Conservation (phyloP, 2,888 invertebrate genomes). For the Xanthia icteritia region DNA sequence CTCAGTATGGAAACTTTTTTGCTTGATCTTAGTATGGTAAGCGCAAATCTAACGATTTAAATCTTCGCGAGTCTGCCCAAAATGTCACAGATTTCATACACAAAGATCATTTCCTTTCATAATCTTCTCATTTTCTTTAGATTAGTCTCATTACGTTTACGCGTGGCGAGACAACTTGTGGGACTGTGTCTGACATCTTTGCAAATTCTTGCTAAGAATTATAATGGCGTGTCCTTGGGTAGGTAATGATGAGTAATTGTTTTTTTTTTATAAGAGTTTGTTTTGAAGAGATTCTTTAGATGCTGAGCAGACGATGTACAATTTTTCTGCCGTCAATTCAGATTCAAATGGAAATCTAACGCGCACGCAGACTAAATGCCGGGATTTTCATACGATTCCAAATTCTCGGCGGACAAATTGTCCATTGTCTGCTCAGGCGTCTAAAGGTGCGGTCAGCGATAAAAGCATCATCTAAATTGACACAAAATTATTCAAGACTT, state of each 20-base stretch:
- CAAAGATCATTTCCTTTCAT: neutral
- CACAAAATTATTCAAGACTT: neutral
- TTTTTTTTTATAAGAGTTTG: neutral
- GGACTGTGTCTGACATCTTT: neutral
- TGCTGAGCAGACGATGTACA: too few species aligned
- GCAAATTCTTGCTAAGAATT: neutral
- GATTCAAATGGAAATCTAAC: too few species aligned
- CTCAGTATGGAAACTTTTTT: neutral
- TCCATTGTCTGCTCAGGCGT: too few species aligned
- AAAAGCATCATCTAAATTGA: neutral
- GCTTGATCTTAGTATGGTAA: neutral
- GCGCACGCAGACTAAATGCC: too few species aligned
- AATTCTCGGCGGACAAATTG: too few species aligned
- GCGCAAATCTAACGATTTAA: neutral
- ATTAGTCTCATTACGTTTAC: constrained; percentile 21
- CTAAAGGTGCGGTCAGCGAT: too few species aligned
- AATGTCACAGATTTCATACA: neutral
- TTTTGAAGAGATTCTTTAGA: too few species aligned
- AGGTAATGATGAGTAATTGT: neutral
- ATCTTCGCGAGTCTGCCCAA: neutral
- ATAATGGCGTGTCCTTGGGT: neutral
- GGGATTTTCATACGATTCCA: too few species aligned
- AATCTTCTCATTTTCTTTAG: constrained; percentile 32
- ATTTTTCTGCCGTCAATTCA: too few species aligned
- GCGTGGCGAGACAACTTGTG: constrained; percentile 10